Evolutionary conservation across 2,888 invertebrate genomes (phyloP).

Genomic region (Baronia brevicornis): DNA sequence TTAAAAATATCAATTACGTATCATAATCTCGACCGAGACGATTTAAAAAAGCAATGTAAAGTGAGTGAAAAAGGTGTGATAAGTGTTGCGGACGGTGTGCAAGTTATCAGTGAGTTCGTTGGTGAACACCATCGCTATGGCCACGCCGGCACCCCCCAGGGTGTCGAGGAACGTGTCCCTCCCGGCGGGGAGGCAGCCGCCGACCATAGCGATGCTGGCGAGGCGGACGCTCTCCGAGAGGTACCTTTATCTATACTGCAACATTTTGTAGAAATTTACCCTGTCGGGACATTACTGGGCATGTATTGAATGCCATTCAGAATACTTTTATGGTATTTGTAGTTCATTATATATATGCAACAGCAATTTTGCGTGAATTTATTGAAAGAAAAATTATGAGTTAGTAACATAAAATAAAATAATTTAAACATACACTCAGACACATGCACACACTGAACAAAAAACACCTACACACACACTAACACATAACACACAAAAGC

Average conservation of each 20-base stretch:
- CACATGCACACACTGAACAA: too few relatives aligned
- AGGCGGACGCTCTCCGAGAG: conserved; percentile 65
- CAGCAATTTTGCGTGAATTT: too few relatives aligned
- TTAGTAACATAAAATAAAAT: too few relatives aligned
- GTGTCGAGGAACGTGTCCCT: conserved; percentile 65
- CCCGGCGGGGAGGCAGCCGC: conserved; percentile 65
- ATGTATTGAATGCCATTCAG: too few relatives aligned
- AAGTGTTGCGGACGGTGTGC: conserved; percentile 12
- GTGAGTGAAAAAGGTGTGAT: conserved; percentile 13
- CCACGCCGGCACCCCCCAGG: conserved; percentile 53
- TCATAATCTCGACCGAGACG: background rate
- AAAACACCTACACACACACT: too few relatives aligned
- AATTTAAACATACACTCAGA: too few relatives aligned
- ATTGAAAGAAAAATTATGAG: too few relatives aligned
- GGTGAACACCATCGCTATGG: conserved; percentile 31
- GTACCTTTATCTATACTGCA: conserved; percentile 29
- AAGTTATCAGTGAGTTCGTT: background rate
- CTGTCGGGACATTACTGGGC: too few relatives aligned
- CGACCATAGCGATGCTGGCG: conserved; percentile 49
- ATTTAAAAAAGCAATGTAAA: background rate
- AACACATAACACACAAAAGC: too few relatives aligned
- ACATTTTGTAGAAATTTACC: background rate
- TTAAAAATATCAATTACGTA: too few relatives aligned
- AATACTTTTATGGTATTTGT: too few relatives aligned
- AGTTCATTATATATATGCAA: too few relatives aligned